Percentiles rank a stretch among this genome's conserved stretches.
These are phyloP conservation scores for Periparus ater DNA, from an alignment of 2,797 vertebrate species.

Conservation along the genomic window DNA sequence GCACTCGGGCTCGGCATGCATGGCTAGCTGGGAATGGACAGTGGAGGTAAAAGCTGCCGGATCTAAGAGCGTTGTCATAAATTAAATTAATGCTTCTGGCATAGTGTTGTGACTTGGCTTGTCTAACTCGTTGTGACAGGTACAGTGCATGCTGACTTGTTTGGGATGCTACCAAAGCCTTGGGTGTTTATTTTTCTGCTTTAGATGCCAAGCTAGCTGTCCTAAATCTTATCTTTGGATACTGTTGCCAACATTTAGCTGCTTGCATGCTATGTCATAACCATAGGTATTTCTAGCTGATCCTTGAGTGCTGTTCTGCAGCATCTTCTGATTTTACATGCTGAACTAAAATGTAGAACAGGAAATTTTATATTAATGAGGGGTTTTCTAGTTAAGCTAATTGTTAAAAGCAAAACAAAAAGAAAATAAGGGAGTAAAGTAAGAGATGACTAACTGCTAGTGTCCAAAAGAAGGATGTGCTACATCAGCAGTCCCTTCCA, in stretches of 20 bases:
- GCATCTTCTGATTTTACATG: background rate
- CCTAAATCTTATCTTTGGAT: background rate
- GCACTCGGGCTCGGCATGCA: accelerated
- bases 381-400: background rate
- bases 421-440: background rate
- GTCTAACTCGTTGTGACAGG: background rate
- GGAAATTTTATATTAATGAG: background rate
- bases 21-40: background rate
- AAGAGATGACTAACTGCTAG: background rate
- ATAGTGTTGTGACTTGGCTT: background rate
- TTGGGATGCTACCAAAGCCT: background rate
- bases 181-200: background rate
- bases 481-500: background rate
- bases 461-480: background rate
- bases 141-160: background rate
- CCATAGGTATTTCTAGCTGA: background rate
- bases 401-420: background rate
- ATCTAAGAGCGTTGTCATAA: background rate
- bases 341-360: background rate
- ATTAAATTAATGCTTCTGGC: background rate
- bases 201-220: background rate
- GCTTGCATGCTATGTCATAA: background rate
- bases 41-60: background rate
- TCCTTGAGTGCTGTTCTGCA: background rate
- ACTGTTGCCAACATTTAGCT: background rate